Base-by-base conservation (phyloP, 1,140 invertebrate species). In the Caerostris darwini region DNA sequence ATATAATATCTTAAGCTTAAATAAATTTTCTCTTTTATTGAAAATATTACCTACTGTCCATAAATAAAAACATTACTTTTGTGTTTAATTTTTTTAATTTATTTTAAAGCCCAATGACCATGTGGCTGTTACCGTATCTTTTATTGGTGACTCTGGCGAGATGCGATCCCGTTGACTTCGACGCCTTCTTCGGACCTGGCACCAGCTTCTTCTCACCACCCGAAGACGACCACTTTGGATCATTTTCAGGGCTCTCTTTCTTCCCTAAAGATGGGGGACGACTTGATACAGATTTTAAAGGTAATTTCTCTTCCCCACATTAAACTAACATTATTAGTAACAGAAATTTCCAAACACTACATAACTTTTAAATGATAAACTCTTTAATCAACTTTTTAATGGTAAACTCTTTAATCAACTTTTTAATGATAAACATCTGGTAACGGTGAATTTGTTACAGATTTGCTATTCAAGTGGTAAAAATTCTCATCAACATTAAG, bases 141-240 rank as follows among this genome's bases (percentile, higher is more conserved):
- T 57, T 19, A 12, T 50, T 59, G 59, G n/a, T 92, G 59, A 6
- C 54, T 3, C n/a, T 7, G 83, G 69, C 17, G 10, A 17, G 50
- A 0, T 12, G 69, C 53, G 92, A 94, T 1, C 85, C 92, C 14
- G 53, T 82, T 12, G 58, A 94, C 3, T 93, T 93, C 67, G 83
- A 87, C 7, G 56, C 69, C 1, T 94, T 88, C 34, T 94, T 94
- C 56, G 53, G 34, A 7, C 7, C 34, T 7, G 92, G 71, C 6
- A 61, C 67, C 17, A 34, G 14, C 4, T 94, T 81, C 54, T 94
- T 88, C 50, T 82, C 86, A 2, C 81, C 92, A 0, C 50, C 67
- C 3, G 85, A 94, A 6, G 92, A 87, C 7, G 83, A 19, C 1
- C 50, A 8, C 34, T 94, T 94, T 8, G 92, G 86, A 8, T 3